Evolutionary conservation across 2,888 invertebrate genomes (phyloP), one percentile per base, ranked within the genome.

Genomic region (Cepaea hortensis): DNA sequence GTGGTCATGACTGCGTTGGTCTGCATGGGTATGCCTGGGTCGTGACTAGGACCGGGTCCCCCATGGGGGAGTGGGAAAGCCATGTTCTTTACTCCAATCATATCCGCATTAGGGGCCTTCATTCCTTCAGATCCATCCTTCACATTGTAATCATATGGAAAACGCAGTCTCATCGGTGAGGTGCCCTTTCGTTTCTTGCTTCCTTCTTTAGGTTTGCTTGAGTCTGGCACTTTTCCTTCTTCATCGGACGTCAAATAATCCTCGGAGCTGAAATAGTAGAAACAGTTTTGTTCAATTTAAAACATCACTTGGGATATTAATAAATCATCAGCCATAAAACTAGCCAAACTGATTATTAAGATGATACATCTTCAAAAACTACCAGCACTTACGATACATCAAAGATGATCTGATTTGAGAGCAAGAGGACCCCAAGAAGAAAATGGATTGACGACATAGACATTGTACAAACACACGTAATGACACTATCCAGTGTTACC

Each of bases 131-230:
- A n/a, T 4, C 83, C 86, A 46, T 87, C 84, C 50, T 84, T 87
- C 15, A 70, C 72, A 76, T 81, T 87, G 61, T 87, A 87, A 65
- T 87, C 87, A 75, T 87, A 87, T 3, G 87, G 87, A 68, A 87
- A 87, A 0, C 87, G 70, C 1, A 87, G 81, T 23, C 87, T 77
- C 81, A 87, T 87, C 11, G 87, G 87, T 3, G 87, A 87, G 9
- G 87, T 70, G 3, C 87, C 87, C 65, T 87, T 87, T 35, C 87
- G 65, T 55, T 87, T 87, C 68, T 87, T 87, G 65, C 87, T 87
- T 77, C 87, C 87, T 50, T 87, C 87, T 70, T 87, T 87, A 6
- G 84, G 84, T 15, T 84, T 83, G 46, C 84, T 81, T 15, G 81
- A 46, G 20, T 65, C 75, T 20, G 65, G 48, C 20, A 48, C 62